Percentiles rank a stretch among this genome's conserved stretches.
Conservation (phyloP, 2,113 vertebrate species). For the Anhinga rufa region DNA sequence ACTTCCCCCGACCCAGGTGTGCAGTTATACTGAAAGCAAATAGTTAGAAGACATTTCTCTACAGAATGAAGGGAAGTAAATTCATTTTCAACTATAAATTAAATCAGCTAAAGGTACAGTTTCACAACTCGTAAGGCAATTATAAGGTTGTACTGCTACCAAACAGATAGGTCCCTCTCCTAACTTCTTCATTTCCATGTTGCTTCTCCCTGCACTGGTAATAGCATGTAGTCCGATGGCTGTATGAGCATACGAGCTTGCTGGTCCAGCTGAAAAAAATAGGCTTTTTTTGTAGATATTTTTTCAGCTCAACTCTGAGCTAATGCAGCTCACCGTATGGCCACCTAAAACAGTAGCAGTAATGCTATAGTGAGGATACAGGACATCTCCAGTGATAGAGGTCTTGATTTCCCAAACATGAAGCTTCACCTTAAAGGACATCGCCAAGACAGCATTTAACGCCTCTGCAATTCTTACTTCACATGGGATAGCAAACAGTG, state of each 20-base stretch:
- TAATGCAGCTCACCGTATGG: background rate
- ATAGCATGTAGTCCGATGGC: background rate
- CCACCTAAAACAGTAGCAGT: background rate
- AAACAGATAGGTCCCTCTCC: no score
- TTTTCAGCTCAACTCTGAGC: background rate
- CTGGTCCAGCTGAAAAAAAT: background rate
- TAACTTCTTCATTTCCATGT: background rate
- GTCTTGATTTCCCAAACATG: background rate
- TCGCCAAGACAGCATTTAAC: background rate
- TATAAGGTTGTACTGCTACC: no score
- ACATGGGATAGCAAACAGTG: background rate
- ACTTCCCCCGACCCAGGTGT: background rate
- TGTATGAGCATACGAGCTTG: background rate
- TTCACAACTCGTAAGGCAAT: background rate
- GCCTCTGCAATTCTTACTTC: background rate
- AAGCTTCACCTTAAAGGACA: background rate
- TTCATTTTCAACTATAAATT: background rate
- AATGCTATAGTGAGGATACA: background rate
- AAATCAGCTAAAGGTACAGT: background rate
- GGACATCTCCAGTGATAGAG: background rate
- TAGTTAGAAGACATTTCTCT: background rate
- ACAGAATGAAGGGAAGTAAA: background rate
- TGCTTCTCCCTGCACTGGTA: background rate
- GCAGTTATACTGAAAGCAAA: background rate
- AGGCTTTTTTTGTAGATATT: background rate